phyloP scores from a whole-genome alignment of 92 coral and sea anemone genomes.

The Epizoanthus stellaris region DNA sequence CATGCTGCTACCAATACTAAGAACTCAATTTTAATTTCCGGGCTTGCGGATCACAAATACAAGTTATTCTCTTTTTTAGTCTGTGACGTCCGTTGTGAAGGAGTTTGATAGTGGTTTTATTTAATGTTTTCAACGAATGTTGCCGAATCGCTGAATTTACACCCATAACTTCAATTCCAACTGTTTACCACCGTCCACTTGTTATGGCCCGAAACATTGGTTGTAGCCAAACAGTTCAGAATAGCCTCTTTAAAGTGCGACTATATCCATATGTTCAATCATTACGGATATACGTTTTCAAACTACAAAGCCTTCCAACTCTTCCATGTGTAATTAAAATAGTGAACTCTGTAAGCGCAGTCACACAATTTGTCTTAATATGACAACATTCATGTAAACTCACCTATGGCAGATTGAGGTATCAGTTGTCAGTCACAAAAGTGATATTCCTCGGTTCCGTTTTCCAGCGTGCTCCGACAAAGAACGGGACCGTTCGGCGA shows the following conservation, averaged over 20 bases:
- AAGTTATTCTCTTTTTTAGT: not conserved
- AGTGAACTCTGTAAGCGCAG: no score
- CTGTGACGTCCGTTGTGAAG: conserved; percentile 5
- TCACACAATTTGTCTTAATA: not conserved
- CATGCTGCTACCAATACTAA: conserved; percentile 11
- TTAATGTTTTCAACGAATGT: conserved; percentile 16
- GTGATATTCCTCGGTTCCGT: not conserved
- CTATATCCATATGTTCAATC: not conserved
- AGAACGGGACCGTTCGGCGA: not conserved
- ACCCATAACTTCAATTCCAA: not conserved
- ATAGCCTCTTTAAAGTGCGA: not conserved
- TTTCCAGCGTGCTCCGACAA: not conserved
- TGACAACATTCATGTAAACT: not conserved
- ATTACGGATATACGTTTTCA: not conserved
- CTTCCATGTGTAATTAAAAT: no score
- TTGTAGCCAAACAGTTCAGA: not conserved
- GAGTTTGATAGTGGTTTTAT: not conserved
- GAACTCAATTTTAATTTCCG: conserved; percentile 32
- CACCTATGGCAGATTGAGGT: not conserved
- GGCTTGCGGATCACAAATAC: not conserved
- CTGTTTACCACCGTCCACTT: not conserved
- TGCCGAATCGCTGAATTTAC: not conserved
- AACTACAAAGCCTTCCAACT: no score
- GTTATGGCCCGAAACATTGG: not conserved
- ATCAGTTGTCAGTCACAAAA: not conserved